Conservation (phyloP, 2,797 vertebrate genomes). For the Halcyon smyrnensis region DNA sequence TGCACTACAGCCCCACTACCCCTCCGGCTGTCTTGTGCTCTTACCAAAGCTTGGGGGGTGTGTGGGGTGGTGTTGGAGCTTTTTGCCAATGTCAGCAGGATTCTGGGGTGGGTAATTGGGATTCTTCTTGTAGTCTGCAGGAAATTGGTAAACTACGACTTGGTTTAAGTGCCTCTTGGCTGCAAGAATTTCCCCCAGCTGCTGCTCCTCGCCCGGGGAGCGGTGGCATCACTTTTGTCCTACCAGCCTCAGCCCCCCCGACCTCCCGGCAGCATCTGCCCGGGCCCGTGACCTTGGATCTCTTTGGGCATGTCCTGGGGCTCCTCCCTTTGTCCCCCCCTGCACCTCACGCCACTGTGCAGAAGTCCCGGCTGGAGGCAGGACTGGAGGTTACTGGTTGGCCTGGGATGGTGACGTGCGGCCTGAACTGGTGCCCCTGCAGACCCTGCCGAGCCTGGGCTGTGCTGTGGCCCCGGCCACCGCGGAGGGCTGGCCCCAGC, state of each 20-base stretch:
- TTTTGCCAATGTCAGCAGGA: background rate
- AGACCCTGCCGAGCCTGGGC: background rate
- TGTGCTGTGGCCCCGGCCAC: conserved; percentile 51
- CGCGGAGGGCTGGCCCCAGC: background rate
- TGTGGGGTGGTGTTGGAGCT: background rate
- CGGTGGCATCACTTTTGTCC: rapidly evolving
- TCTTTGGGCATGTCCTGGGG: too few species aligned
- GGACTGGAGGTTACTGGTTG: background rate
- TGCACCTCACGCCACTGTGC: too few species aligned
- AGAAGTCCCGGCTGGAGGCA: background rate
- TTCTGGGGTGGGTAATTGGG: background rate
- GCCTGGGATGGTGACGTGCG: background rate
- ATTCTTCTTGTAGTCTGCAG: background rate
- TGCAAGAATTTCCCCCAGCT: background rate
- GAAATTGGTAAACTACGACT: background rate
- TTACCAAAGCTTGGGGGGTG: background rate
- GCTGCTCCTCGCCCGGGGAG: background rate
- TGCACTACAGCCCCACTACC: background rate
- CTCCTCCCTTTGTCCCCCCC: background rate
- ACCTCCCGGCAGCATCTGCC: background rate
- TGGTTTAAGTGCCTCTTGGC: conserved; percentile 33
- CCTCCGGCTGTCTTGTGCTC: background rate
- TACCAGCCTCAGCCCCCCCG: background rate
- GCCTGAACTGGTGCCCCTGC: background rate
- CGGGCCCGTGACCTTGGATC: background rate